These are phyloP conservation scores for Cephus nigrinus DNA, from an alignment of 2,888 invertebrate genomes.

Conservation along the genomic window DNA sequence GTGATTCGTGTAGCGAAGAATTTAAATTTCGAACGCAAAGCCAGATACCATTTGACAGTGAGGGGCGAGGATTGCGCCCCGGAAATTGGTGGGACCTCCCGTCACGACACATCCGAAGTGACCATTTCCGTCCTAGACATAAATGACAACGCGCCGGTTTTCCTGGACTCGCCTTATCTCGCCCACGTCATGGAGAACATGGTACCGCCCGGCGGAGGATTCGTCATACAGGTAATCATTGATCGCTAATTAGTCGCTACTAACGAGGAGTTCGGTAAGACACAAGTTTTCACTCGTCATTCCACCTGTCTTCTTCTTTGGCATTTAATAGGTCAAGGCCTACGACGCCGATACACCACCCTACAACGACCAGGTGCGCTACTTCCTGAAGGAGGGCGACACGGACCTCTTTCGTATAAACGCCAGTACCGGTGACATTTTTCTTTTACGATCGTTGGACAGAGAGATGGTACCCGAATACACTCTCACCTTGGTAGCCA, in stretches of 20 bases:
- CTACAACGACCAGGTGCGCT: slow-evolving; percentile 89
- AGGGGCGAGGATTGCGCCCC: slow-evolving; percentile 89
- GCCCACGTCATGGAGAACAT: slow-evolving; percentile 95
- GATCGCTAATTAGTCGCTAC: slow-evolving; percentile 6
- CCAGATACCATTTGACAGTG: slow-evolving; percentile 84
- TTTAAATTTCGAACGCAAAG: slow-evolving; percentile 91
- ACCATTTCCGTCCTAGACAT: slow-evolving; percentile 89
- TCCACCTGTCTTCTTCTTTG: neutral
- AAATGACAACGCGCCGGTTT: slow-evolving; percentile 94
- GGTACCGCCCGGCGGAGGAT: slow-evolving; percentile 79
- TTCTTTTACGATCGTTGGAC: slow-evolving; percentile 84
- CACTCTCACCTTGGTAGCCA: slow-evolving; percentile 86
- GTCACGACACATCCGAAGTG: slow-evolving; percentile 83
- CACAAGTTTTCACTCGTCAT: neutral
- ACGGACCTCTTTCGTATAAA: slow-evolving; percentile 91
- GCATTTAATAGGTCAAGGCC: slow-evolving; percentile 77
- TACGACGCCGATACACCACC: slow-evolving; percentile 92
- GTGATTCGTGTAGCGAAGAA: slow-evolving; percentile 92
- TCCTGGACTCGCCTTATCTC: slow-evolving; percentile 93
- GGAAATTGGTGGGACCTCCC: slow-evolving; percentile 70
- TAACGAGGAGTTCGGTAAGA: neutral
- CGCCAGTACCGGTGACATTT: slow-evolving; percentile 91
- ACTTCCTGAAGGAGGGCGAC: slow-evolving; percentile 94
- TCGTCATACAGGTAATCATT: slow-evolving; percentile 69
- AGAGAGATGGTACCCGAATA: slow-evolving; percentile 87